These are phyloP conservation scores for Microcebus ravelobensis DNA, from an alignment of 2,113 vertebrate species.

Conservation along the genomic window DNA sequence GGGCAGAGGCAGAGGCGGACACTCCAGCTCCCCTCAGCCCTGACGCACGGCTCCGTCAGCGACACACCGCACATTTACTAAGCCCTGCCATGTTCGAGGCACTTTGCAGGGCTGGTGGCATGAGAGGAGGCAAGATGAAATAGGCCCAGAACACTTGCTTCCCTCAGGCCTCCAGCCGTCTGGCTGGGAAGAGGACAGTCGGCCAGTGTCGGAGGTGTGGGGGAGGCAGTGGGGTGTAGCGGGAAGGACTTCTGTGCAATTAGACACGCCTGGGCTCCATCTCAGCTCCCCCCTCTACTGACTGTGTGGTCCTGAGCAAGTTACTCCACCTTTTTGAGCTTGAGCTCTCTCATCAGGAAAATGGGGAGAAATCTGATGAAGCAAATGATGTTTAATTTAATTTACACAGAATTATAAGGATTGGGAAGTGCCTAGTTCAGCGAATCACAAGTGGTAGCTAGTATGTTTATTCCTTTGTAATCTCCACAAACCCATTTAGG, in stretches of 20 bases:
- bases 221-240: background rate
- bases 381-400: background rate
- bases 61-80: background rate
- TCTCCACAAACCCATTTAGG: background rate
- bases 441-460: background rate
- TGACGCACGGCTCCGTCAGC: background rate
- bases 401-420: background rate
- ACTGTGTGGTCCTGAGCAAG: background rate
- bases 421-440: background rate
- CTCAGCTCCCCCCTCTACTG: background rate
- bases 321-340: background rate
- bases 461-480: background rate
- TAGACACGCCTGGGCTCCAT: background rate
- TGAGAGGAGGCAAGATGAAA: background rate
- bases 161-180: background rate
- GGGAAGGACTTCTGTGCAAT: accelerated
- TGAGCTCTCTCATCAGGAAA: constrained; percentile 16
- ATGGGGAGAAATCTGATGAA: background rate
- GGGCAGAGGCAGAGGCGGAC: background rate
- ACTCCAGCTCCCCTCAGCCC: background rate
- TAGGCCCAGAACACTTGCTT: background rate
- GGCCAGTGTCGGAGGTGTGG: background rate
- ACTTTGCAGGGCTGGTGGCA: background rate
- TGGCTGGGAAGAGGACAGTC: background rate
- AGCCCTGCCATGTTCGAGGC: background rate